These are phyloP conservation scores for Alca torda DNA, from an alignment of 2,797 vertebrate genomes.

Conservation along the genomic window DNA sequence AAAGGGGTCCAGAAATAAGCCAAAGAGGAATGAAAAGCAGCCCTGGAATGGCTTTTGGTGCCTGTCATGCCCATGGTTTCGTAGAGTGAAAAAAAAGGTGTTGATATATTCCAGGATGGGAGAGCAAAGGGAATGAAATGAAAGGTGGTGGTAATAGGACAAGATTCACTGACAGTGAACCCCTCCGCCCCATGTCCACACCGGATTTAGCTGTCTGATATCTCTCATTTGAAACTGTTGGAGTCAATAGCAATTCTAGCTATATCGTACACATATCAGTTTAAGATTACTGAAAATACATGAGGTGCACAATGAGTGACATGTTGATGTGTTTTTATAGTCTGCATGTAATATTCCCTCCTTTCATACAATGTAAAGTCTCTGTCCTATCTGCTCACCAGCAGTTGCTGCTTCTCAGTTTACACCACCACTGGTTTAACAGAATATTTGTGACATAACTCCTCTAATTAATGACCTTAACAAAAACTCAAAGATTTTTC, in stretches of 20 bases:
- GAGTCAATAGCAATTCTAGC: background rate
- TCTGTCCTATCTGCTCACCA: background rate
- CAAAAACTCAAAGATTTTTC: background rate
- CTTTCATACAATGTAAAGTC: background rate
- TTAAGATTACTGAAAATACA: background rate
- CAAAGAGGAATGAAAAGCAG: background rate
- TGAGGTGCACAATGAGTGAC: background rate
- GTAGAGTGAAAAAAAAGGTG: background rate
- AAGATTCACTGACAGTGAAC: background rate
- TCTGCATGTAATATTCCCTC: background rate
- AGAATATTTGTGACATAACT: background rate
- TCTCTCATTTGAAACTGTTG: background rate
- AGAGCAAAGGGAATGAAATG: background rate
- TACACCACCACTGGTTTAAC: background rate
- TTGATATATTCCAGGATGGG: background rate
- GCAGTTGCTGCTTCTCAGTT: background rate
- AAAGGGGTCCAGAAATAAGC: background rate
- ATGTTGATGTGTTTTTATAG: background rate
- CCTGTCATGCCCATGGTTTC: background rate
- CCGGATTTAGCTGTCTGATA: background rate
- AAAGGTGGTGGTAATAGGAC: background rate
- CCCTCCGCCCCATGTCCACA: background rate
- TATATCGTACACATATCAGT: background rate
- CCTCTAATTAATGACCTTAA: background rate
- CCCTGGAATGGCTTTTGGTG: background rate